Percentiles rank a stretch among this genome's conserved stretches.
These are phyloP conservation scores for Pagrus major DNA, from an alignment of 2,113 vertebrate species.

Conservation along the genomic window DNA sequence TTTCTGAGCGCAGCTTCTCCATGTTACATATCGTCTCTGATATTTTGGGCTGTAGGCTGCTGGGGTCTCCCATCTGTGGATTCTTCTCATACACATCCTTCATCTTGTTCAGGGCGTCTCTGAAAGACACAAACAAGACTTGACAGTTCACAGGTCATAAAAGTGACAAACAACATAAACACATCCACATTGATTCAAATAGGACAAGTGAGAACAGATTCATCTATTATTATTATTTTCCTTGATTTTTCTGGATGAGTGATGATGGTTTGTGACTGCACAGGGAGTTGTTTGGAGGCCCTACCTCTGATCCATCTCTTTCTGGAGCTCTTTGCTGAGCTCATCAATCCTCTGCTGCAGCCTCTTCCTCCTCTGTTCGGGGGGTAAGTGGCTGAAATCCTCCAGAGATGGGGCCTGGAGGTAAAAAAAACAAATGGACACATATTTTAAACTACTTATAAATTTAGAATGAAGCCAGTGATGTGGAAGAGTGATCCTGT, in stretches of 20 bases:
- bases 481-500: not conserved
- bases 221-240: no score
- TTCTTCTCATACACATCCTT: constrained; percentile 99
- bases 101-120: constrained; percentile 99
- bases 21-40: constrained; percentile 97
- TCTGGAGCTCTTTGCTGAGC: constrained; percentile 95
- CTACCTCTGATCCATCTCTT: constrained; percentile 97
- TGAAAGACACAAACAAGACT: constrained; percentile 61
- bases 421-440: not conserved
- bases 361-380: constrained; percentile 97
- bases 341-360: constrained; percentile 97
- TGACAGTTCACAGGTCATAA: not conserved
- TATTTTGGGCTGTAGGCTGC: constrained; percentile 95
- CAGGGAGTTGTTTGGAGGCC: not conserved
- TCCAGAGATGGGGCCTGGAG: constrained; percentile 92
- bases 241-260: not conserved
- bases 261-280: not conserved
- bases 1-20: constrained; percentile 95
- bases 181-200: no score
- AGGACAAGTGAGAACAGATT: no score
- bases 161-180: not conserved
- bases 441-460: not conserved
- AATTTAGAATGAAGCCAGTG: not conserved
- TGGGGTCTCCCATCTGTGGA: constrained; percentile 97
- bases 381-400: constrained; percentile 97